Evolutionary conservation across 2,888 invertebrate species (phyloP).

Genomic region (Chrysopilus asiliformis): DNA sequence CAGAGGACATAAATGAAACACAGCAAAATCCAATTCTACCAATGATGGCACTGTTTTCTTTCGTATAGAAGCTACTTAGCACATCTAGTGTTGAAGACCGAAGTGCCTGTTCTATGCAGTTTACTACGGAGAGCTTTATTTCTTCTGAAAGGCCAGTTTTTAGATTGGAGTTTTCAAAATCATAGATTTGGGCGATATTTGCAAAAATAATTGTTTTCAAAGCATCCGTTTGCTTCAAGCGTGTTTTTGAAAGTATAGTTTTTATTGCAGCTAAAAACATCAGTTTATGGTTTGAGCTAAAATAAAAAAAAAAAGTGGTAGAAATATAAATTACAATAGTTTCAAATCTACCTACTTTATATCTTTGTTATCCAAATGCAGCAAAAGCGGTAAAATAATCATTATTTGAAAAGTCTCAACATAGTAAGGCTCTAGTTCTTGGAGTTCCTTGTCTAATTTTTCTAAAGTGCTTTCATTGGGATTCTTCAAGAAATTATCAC

Average conservation of each 20-base stretch:
- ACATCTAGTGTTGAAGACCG: conserved; percentile 34
- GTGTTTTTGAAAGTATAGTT: conserved; percentile 23
- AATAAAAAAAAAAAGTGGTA: background rate
- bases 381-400: conserved; percentile 27
- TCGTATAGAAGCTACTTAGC: conserved; percentile 41
- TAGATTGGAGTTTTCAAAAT: conserved; percentile 19
- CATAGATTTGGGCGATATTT: conserved; percentile 26
- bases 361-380: conserved; percentile 26
- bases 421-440: conserved; percentile 23
- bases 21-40: conserved; percentile 52
- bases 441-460: conserved; percentile 22
- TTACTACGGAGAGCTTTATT: conserved; percentile 28
- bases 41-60: conserved; percentile 44
- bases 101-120: conserved; percentile 24
- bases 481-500: conserved; percentile 25
- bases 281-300: background rate
- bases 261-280: conserved; percentile 19
- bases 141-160: conserved; percentile 28
- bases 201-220: conserved; percentile 27
- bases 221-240: conserved; percentile 25
- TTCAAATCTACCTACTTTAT: conserved; percentile 19
- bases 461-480: conserved; percentile 22
- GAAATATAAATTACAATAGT: background rate
- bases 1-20: conserved; percentile 49
- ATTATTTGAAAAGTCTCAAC: conserved; percentile 28